Conservation (phyloP, 2,888 invertebrate species). For the Eustalomyia histrio region DNA sequence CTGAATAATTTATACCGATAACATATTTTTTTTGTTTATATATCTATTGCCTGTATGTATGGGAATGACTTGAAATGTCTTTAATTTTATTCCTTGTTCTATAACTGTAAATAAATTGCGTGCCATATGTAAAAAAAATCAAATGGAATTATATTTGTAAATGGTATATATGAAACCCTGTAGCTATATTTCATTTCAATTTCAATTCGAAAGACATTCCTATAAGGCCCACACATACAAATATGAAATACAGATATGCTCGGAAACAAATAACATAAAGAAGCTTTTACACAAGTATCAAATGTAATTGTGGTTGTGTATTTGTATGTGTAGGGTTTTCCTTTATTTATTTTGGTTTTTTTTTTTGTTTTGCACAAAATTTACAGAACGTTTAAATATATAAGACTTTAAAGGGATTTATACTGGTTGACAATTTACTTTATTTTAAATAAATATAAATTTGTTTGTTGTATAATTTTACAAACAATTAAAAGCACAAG, state of each 20-base stretch:
- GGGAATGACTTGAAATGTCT: neutral
- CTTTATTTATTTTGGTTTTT: too few species aligned
- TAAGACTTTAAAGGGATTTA: constrained; percentile 24
- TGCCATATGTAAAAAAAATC: constrained; percentile 60
- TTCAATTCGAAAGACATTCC: constrained; percentile 34
- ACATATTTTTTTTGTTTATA: too few species aligned
- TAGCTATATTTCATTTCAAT: constrained; percentile 53
- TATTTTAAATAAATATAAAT: neutral
- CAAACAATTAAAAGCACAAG: neutral
- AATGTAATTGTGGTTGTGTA: constrained; percentile 39
- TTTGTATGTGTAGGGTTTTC: neutral
- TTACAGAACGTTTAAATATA: constrained; percentile 8
- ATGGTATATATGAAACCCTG: constrained; percentile 31
- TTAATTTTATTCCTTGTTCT: constrained; percentile 6
- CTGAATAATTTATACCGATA: too few species aligned
- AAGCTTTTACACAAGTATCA: constrained; percentile 3
- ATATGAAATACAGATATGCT: neutral
- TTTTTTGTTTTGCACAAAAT: constrained; percentile 14
- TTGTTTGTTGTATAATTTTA: neutral
- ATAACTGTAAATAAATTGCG: constrained; percentile 38
- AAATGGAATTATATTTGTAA: constrained; percentile 53
- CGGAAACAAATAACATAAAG: neutral
- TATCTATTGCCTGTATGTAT: too few species aligned
- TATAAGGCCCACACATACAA: constrained; percentile 24
- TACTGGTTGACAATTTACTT: neutral